These are phyloP conservation scores for Seira musarum DNA, from an alignment of 2,888 invertebrate species.

Conservation along the genomic window DNA sequence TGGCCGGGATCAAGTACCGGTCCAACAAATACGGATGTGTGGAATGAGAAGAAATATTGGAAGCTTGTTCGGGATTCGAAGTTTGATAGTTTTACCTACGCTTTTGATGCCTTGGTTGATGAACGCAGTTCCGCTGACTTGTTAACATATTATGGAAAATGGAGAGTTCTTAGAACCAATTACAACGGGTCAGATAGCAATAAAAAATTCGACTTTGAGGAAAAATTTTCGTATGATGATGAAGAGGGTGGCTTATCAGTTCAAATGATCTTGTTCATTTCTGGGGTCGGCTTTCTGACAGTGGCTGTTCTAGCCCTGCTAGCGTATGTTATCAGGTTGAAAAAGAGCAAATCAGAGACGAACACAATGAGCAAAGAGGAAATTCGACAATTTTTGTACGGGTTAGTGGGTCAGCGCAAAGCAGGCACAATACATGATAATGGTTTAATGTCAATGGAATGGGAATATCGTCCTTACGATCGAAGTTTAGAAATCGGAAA, in stretches of 20 bases:
- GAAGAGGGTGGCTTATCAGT: too few species aligned
- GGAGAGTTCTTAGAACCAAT: constrained; percentile 24
- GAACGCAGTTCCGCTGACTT: too few species aligned
- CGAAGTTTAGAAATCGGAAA: constrained; percentile 40
- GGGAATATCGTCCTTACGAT: constrained; percentile 42
- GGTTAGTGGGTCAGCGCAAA: background rate
- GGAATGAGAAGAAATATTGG: too few species aligned
- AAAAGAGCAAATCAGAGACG: background rate
- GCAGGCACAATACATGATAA: constrained; percentile 14
- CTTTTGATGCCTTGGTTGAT: too few species aligned
- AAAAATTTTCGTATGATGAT: too few species aligned
- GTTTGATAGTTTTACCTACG: constrained; percentile 4
- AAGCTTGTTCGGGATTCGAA: constrained; percentile 19
- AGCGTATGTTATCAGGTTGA: background rate
- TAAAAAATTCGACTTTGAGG: too few species aligned
- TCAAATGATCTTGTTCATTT: constrained; percentile 19
- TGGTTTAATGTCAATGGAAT: too few species aligned
- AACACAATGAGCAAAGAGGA: constrained; percentile 29
- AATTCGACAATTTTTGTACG: constrained; percentile 41
- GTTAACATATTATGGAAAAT: constrained; percentile 52
- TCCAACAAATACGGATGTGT: background rate
- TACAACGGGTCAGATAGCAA: background rate
- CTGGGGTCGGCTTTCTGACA: constrained; percentile 2
- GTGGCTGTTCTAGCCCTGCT: background rate
- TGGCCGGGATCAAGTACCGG: constrained; percentile 22